Conservation (phyloP, 1,140 invertebrate species). For the Temnothorax nylanderi region DNA sequence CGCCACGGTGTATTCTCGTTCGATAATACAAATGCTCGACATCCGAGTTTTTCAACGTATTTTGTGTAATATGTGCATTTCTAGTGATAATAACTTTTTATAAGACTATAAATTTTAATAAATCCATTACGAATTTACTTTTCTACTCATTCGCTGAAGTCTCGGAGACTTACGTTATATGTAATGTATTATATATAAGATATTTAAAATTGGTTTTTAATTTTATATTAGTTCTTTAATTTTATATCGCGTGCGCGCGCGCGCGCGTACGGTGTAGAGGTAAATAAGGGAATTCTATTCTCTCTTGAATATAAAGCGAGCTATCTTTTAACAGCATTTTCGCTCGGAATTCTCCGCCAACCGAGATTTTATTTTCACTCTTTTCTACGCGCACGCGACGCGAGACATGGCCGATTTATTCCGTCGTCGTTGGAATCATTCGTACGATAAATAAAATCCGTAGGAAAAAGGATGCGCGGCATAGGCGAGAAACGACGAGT, state of each 20-base stretch:
- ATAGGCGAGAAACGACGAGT: background rate
- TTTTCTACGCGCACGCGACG: constrained; percentile 51
- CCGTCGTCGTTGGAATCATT: constrained; percentile 46
- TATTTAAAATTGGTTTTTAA: background rate
- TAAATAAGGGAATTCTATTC: constrained; percentile 7
- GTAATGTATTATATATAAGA: background rate
- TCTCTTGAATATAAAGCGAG: constrained; percentile 10
- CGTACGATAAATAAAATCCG: constrained; percentile 70
- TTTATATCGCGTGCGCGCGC: background rate
- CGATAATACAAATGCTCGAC: background rate
- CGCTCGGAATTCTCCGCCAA: constrained; percentile 37
- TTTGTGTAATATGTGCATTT: background rate
- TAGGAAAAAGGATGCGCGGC: background rate
- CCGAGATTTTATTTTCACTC: constrained; percentile 70
- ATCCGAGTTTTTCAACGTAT: background rate
- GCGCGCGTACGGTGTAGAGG: too few relatives aligned
- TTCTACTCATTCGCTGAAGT: background rate
- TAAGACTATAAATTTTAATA: background rate
- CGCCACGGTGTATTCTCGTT: background rate
- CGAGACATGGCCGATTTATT: constrained; percentile 78
- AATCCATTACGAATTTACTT: background rate
- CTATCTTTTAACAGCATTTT: constrained; percentile 49
- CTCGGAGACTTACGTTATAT: background rate
- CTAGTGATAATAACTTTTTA: too few relatives aligned
- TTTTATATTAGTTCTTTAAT: constrained; percentile 11